A percentile compares a stretch with the other conserved stretches of the same genome.
Conservation (phyloP, 2,888 invertebrate species). For the Epinotia demarniana region DNA sequence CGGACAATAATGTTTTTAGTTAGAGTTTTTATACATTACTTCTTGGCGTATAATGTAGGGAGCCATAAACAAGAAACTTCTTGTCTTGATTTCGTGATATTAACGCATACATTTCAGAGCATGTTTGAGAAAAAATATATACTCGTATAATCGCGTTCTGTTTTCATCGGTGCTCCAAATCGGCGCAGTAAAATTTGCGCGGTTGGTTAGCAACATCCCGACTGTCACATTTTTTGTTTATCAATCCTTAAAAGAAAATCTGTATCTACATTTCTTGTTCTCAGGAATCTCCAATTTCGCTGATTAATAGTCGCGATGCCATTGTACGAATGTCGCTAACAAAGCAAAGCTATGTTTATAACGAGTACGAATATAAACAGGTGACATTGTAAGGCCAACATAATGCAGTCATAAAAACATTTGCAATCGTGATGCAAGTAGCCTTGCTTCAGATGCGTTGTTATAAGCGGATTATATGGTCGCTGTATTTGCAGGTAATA, state of each 20-base stretch:
- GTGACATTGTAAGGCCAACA: slow-evolving; percentile 27
- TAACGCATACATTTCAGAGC: too few relatives aligned
- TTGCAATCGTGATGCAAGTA: slow-evolving; percentile 31
- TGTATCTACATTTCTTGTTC: not conserved
- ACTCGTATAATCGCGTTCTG: too few relatives aligned
- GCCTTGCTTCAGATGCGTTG: slow-evolving; percentile 28
- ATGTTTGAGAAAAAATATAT: too few relatives aligned
- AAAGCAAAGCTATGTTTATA: slow-evolving; percentile 22
- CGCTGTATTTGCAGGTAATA: not conserved
- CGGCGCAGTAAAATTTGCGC: too few relatives aligned
- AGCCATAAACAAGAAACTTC: too few relatives aligned
- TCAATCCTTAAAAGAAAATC: not conserved
- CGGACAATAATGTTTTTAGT: too few relatives aligned
- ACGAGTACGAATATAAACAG: slow-evolving; percentile 1
- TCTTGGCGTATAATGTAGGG: too few relatives aligned
- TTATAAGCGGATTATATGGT: slow-evolving; percentile 14
- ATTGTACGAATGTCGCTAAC: slow-evolving; percentile 3
- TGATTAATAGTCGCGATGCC: not conserved
- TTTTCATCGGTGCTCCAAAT: too few relatives aligned
- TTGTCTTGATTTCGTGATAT: too few relatives aligned
- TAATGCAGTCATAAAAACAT: slow-evolving; percentile 25
- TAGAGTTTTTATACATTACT: too few relatives aligned
- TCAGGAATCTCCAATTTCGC: slow-evolving; percentile 2
- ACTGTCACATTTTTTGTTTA: not conserved
- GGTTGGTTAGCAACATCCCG: too few relatives aligned